Evolutionary conservation across 2,113 vertebrate genomes (phyloP).

Genomic region (Callocephalon fimbriatum): DNA sequence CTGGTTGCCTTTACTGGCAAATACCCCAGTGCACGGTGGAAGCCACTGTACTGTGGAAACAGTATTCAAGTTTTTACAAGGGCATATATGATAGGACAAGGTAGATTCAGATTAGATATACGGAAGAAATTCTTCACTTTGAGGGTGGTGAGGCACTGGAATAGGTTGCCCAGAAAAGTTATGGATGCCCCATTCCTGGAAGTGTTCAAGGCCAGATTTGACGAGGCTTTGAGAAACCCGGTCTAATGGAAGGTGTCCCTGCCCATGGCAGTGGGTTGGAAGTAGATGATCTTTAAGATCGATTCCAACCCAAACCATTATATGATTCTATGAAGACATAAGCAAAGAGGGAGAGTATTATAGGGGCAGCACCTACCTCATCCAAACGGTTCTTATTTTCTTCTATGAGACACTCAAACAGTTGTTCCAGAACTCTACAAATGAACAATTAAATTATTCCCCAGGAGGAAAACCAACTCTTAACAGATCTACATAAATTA

Average conservation of each 20-base stretch:
- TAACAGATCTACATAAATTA: neutral
- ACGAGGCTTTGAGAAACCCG: neutral
- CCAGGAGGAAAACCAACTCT: neutral
- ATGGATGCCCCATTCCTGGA: neutral
- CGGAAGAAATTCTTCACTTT: neutral
- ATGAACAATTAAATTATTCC: neutral
- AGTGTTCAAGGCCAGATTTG: neutral
- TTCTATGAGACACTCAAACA: slow-evolving; percentile 79
- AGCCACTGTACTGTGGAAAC: neutral
- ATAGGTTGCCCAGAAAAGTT: neutral
- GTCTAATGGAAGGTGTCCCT: neutral
- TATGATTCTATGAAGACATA: neutral
- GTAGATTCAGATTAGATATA: neutral
- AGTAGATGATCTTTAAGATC: neutral
- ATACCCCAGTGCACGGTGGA: neutral
- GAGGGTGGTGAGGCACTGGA: neutral
- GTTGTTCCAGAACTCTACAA: slow-evolving; percentile 76
- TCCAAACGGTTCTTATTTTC: slow-evolving; percentile 78
- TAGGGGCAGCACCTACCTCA: slow-evolving; percentile 72
- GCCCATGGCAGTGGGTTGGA: neutral
- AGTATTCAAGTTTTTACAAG: neutral
- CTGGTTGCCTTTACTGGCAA: neutral
- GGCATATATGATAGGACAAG: neutral
- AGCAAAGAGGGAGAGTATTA: neutral
- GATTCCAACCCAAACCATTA: neutral